These are phyloP conservation scores for Macrobrachium rosenbergii DNA, from an alignment of 1,140 invertebrate genomes.

Conservation along the genomic window DNA sequence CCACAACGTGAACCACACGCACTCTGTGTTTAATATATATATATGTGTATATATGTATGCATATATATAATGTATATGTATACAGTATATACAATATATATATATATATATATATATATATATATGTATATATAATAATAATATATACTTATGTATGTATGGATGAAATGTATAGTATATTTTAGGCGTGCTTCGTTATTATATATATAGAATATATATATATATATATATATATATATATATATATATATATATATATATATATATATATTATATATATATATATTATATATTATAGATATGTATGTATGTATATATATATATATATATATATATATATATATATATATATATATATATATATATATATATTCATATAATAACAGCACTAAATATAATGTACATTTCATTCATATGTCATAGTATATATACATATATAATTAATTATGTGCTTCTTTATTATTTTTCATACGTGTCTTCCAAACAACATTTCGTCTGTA, in stretches of 20 bases:
- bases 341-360: conserved; percentile 28
- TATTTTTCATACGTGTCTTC: neutral
- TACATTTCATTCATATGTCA: no score
- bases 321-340: conserved; percentile 32
- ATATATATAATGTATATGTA: no score
- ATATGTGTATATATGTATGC: no score
- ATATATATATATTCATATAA: no score
- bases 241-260: conserved; percentile 32
- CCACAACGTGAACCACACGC: no score
- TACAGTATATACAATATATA: no score
- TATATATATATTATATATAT: conserved; percentile 26
- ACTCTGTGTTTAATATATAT: no score
- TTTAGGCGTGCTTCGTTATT: neutral
- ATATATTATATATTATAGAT: no score
- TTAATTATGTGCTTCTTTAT: neutral
- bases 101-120: no score
- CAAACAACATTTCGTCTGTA: neutral
- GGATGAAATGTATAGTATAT: neutral
- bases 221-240: conserved; percentile 27
- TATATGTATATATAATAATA: no score
- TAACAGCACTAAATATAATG: no score
- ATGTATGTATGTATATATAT: conserved; percentile 23
- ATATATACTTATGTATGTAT: neutral
- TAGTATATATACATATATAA: conserved; percentile 34
- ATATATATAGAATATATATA: neutral